A percentile compares a stretch with the other conserved stretches of the same genome.
phyloP scores from a whole-genome alignment of 64 coral and sea anemone species.

The Catalaphyllia jardinei region DNA sequence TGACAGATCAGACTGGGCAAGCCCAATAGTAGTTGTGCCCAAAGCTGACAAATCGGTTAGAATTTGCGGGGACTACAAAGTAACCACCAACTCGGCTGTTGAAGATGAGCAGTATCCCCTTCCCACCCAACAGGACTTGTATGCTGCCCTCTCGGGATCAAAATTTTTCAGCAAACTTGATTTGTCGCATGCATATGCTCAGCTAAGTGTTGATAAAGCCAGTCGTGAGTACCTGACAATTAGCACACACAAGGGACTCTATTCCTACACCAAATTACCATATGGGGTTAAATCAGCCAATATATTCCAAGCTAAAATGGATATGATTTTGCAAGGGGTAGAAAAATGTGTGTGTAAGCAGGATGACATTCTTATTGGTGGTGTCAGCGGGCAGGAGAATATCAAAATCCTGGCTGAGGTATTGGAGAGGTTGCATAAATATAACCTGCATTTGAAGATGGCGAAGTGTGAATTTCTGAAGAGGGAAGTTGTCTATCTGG shows the following conservation, averaged over 20 bases:
- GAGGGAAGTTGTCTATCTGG: conserved; percentile 40
- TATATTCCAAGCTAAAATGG: conserved; percentile 61
- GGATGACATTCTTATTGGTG: conserved; percentile 14
- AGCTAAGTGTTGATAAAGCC: conserved; percentile 39
- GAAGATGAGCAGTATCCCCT: conserved; percentile 69
- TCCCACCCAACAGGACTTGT: conserved; percentile 52
- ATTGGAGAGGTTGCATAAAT: too few relatives aligned
- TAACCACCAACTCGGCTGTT: conserved; percentile 35
- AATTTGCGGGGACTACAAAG: too few relatives aligned
- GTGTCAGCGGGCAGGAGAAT: conserved; percentile 41
- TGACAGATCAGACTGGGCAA: conserved; percentile 42
- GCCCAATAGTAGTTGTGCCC: conserved; percentile 48
- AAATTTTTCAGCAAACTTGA: conserved; percentile 59
- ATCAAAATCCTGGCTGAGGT: conserved; percentile 53
- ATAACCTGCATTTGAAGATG: conserved; percentile 50
- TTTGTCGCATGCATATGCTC: conserved; percentile 57
- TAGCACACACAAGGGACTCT: neutral
- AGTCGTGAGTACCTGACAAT: conserved; percentile 39
- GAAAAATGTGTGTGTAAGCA: conserved; percentile 43
- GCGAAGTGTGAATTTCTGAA: conserved; percentile 81
- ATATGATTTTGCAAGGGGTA: conserved; percentile 46
- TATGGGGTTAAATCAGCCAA: conserved; percentile 62
- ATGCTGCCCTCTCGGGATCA: conserved; percentile 33
- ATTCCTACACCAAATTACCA: neutral
- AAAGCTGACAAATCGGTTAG: conserved; percentile 55